Evolutionary conservation across 2,797 vertebrate genomes (phyloP).

Genomic region (Neopelma chrysocephalum): DNA sequence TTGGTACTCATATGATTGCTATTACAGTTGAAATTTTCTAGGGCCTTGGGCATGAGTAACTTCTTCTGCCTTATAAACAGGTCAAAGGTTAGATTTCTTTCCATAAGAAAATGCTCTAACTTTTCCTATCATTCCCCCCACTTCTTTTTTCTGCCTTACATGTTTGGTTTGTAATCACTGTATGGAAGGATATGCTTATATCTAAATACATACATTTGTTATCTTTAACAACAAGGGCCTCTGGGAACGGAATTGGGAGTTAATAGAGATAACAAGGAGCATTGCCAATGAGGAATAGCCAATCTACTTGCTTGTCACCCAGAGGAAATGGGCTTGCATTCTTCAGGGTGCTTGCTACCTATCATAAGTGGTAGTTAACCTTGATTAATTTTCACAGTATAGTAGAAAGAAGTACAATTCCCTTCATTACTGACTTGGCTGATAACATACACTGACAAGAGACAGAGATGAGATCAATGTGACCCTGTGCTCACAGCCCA

Average conservation of each 20-base stretch:
- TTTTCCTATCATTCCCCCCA: background rate
- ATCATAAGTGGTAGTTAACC: background rate
- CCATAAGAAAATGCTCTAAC: background rate
- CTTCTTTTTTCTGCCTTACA: background rate
- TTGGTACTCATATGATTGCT: background rate
- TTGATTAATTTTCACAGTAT: background rate
- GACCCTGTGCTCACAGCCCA: background rate
- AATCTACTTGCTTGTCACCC: background rate
- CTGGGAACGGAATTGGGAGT: background rate
- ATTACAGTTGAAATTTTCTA: background rate
- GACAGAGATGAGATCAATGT: background rate
- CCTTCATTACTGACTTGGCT: background rate
- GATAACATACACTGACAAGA: background rate
- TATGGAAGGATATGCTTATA: background rate
- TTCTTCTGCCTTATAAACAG: background rate
- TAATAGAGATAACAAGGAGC: background rate
- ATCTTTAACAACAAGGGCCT: background rate
- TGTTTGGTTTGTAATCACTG: background rate
- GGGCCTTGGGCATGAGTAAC: background rate
- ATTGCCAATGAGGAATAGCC: background rate
- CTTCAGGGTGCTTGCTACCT: background rate
- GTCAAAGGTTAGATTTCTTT: background rate
- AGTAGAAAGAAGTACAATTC: background rate
- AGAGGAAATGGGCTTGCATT: background rate
- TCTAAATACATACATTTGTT: background rate